These are phyloP conservation scores for Drosophila kanapiae DNA, from an alignment of 1,140 invertebrate genomes.

Conservation along the genomic window DNA sequence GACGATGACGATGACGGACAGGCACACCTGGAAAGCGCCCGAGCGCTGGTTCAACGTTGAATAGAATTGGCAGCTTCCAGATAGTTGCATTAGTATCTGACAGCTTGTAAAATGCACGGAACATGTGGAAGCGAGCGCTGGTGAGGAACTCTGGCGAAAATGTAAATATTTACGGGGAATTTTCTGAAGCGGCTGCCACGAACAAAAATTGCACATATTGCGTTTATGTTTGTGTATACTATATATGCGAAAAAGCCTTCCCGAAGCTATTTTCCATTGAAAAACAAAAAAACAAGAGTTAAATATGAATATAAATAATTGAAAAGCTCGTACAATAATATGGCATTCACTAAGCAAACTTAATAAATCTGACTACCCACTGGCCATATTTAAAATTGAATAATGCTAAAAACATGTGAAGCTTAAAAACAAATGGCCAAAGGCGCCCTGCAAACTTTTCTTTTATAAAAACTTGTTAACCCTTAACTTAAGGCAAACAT, in stretches of 20 bases:
- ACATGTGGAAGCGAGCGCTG: neutral
- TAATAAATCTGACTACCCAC: neutral
- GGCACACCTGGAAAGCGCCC: constrained; percentile 48
- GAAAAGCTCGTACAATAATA: too few species aligned
- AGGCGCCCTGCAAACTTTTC: neutral
- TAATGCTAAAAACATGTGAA: constrained; percentile 2
- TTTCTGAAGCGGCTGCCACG: constrained; percentile 8
- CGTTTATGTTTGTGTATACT: neutral
- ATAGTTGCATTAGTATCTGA: constrained; percentile 68
- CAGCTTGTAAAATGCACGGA: constrained; percentile 43
- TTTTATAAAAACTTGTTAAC: constrained; percentile 1
- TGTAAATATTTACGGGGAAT: constrained; percentile 54
- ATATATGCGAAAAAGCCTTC: neutral
- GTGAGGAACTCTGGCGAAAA: constrained; percentile 1
- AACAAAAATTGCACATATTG: constrained; percentile 10
- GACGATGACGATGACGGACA: constrained; percentile 60
- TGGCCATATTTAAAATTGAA: constrained; percentile 3
- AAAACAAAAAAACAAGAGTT: neutral
- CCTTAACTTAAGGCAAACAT: constrained; percentile 15
- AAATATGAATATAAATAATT: constrained; percentile 7
- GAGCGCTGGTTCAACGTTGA: constrained; percentile 36
- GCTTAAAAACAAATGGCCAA: constrained; percentile 19
- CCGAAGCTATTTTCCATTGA: neutral
- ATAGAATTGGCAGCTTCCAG: constrained; percentile 65
- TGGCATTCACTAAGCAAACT: neutral